Conservation (phyloP, 2,888 invertebrate genomes). For the Anodontia alba region DNA sequence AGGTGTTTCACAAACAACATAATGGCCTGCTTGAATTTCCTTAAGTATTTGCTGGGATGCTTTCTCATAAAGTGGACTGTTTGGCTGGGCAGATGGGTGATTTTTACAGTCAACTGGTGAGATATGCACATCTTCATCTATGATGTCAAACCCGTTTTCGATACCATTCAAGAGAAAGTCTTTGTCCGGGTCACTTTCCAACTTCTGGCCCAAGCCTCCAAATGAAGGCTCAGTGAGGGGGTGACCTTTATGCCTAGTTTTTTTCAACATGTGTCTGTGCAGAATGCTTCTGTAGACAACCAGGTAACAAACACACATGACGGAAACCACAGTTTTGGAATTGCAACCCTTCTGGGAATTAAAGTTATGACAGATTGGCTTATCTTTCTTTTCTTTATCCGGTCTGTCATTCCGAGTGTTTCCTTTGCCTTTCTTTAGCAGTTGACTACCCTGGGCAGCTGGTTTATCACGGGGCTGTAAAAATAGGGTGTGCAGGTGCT, state of each 20-base stretch:
- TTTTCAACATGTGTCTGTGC: conserved; percentile 8
- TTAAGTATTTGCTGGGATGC: background rate
- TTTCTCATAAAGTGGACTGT: conserved; percentile 10
- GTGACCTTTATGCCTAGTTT: conserved; percentile 22
- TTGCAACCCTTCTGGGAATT: conserved; percentile 13
- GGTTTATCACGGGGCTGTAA: background rate
- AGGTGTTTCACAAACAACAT: conserved; percentile 2
- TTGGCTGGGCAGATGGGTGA: conserved; percentile 5
- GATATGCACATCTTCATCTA: background rate
- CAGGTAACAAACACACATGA: conserved; percentile 26
- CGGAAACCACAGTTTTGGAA: conserved; percentile 18
- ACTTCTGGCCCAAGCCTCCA: conserved; percentile 1
- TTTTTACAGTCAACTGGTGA: background rate
- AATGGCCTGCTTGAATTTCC: conserved; percentile 3
- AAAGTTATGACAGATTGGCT: conserved; percentile 15
- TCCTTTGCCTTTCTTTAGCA: background rate
- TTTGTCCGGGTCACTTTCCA: conserved; percentile 26
- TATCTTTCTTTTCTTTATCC: background rate
- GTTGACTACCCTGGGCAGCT: background rate
- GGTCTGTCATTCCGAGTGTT: background rate
- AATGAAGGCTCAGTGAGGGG: conserved; percentile 10
- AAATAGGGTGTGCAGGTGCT: conserved; percentile 16
- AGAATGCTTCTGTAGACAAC: conserved; percentile 13
- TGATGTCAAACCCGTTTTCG: conserved; percentile 18
- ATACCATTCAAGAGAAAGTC: conserved; percentile 15